Base-by-base conservation (phyloP, 2,113 vertebrate species). In the Ctenomys sociabilis region DNA sequence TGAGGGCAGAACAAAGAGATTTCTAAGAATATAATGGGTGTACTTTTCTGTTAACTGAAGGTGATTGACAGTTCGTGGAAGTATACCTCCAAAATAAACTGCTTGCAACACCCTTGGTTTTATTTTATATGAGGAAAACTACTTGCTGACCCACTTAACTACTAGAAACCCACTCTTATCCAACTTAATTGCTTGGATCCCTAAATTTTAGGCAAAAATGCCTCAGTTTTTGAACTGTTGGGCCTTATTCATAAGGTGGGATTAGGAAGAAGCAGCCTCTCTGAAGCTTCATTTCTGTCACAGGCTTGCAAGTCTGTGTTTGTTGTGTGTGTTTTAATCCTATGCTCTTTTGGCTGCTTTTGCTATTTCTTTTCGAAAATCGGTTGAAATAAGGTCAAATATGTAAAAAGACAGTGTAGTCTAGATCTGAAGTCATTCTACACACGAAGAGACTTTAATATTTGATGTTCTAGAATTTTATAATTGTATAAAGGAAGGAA, bases 21-120 rank as follows among this genome's bases (percentile, higher is more conserved):
- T 97, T 97, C 97, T 96, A 83, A 97, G 97, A 98, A 98, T 88
- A 88, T 73, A 93, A 93, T 95, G 96, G 91, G 89, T 94, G 91
- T 92, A 94, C 90, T 88, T 97, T 97, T 97, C 94, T 97, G 92
- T 86, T 97, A 97, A 95, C 90, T 93, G 70, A 89, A 28, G 86
- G 49, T 94, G 64, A 96, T 85, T 93, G 52, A 78, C 40, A 97
- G 26, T 98, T 98, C 97, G 28, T 96, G 91, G 97, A 98, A 98
- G 93, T 86, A 7, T 90, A 22, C 21, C 87, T 85, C 28, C 35
- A 93, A 94, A 98, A 95, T 92, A 95, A 89, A 83, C 66, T 72
- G 43, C 21, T 90, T 95, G 49, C 26, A 75, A 52, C 83, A 92
- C 70, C 2, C 68, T 91, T 80, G n/a, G 80, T 81, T 94, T 95